Conservation (phyloP, 2,113 vertebrate genomes). For the Puffinus mauretanicus region DNA sequence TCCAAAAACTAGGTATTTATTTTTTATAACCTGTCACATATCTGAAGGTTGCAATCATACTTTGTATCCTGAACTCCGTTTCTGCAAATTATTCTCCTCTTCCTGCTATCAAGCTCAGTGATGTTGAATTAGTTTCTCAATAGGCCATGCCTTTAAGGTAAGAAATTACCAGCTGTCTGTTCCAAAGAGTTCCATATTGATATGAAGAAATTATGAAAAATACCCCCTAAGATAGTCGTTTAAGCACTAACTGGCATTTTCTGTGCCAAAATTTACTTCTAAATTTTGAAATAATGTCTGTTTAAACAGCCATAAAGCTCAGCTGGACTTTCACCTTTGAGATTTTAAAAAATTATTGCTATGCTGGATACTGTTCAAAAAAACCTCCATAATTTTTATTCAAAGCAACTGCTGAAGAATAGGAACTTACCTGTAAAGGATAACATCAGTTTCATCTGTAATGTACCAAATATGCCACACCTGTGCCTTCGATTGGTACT, state of each 20-base stretch:
- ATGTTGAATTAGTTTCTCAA: constrained; percentile 1
- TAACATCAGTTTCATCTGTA: neutral
- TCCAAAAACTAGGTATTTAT: neutral
- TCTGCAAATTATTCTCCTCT: neutral
- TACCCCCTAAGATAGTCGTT: neutral
- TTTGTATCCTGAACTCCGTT: neutral
- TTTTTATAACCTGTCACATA: neutral
- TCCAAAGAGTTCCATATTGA: neutral
- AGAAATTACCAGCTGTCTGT: neutral
- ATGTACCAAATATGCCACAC: neutral
- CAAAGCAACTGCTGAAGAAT: neutral
- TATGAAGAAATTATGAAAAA: neutral
- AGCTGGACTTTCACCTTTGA: neutral
- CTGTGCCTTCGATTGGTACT: neutral
- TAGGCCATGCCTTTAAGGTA: neutral
- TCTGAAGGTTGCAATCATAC: neutral
- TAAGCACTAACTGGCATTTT: neutral
- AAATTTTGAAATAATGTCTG: neutral
- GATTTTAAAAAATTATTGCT: neutral
- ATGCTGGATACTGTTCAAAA: neutral
- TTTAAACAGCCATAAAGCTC: neutral
- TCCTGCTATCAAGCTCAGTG: neutral
- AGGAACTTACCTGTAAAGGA: neutral
- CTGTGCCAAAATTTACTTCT: neutral
- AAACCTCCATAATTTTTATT: neutral